These are phyloP conservation scores for Pyrrhosoma nymphula DNA, from an alignment of 2,888 invertebrate species.

Conservation along the genomic window DNA sequence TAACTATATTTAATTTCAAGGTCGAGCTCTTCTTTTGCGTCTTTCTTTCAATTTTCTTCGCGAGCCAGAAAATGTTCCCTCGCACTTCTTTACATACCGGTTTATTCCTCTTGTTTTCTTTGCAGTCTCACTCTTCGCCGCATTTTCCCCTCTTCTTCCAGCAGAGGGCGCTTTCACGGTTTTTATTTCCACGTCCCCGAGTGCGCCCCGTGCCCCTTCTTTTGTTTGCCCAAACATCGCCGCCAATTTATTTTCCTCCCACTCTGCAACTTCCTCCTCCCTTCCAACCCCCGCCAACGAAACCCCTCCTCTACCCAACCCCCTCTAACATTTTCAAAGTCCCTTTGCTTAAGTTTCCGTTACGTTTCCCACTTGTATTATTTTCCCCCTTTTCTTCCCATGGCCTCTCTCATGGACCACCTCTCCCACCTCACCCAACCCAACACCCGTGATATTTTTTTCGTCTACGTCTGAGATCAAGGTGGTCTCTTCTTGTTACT, in stretches of 20 bases:
- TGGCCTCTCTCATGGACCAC: neutral
- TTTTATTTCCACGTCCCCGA: neutral
- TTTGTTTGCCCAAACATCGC: conserved; percentile 60
- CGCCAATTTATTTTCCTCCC: conserved; percentile 34
- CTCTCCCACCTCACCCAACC: neutral
- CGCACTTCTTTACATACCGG: neutral
- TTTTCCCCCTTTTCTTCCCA: neutral
- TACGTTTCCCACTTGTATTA: neutral
- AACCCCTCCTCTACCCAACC: neutral
- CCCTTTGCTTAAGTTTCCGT: neutral
- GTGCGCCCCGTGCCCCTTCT: neutral
- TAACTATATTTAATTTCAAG: no score
- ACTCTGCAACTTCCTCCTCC: neutral
- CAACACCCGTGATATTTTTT: no score
- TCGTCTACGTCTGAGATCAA: no score
- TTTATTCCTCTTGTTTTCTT: neutral
- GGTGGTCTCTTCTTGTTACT: no score
- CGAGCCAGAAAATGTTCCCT: neutral
- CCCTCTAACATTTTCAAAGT: neutral
- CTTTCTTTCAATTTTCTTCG: neutral
- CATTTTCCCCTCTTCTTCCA: neutral
- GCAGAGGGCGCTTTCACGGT: neutral
- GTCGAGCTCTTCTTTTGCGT: no score
- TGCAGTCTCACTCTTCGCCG: no score
- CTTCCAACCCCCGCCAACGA: neutral